A percentile compares a stretch with the other conserved stretches of the same genome.
These are phyloP conservation scores for Troides oblongomaculatus DNA, from an alignment of 2,888 invertebrate species.

Conservation along the genomic window DNA sequence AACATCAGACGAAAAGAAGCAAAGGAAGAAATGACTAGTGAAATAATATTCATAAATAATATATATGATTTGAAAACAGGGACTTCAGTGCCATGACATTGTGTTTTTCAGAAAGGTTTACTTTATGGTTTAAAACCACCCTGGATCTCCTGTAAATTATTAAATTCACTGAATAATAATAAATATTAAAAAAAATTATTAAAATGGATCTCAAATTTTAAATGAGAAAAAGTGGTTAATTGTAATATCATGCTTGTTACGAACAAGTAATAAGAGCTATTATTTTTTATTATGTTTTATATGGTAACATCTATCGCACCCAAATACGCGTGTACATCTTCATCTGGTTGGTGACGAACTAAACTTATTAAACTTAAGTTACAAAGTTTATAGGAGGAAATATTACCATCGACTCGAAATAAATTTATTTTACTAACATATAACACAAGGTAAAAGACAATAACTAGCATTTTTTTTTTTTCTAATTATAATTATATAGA, in stretches of 20 bases:
- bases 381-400: not conserved
- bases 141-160: constrained; percentile 6
- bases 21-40: constrained; percentile 62
- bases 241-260: constrained; percentile 22
- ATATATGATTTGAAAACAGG: constrained; percentile 38
- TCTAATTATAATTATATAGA: not conserved
- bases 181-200: constrained; percentile 12
- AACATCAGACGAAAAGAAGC: constrained; percentile 72
- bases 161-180: constrained; percentile 4
- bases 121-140: constrained; percentile 29
- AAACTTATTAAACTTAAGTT: not conserved
- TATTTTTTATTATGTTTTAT: not conserved
- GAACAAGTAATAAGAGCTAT: constrained; percentile 3
- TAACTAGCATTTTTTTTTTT: not conserved
- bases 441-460: not conserved
- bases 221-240: constrained; percentile 19
- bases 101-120: constrained; percentile 42
- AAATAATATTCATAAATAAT: constrained; percentile 34
- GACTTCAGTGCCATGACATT: constrained; percentile 68
- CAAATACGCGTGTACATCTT: not conserved
- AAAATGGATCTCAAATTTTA: constrained; percentile 20
- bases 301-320: not conserved
- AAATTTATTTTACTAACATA: constrained; percentile 7
- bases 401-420: not conserved
- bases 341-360: not conserved